phyloP scores from a whole-genome alignment of 2,888 invertebrate species.

The Furcula furcula region DNA sequence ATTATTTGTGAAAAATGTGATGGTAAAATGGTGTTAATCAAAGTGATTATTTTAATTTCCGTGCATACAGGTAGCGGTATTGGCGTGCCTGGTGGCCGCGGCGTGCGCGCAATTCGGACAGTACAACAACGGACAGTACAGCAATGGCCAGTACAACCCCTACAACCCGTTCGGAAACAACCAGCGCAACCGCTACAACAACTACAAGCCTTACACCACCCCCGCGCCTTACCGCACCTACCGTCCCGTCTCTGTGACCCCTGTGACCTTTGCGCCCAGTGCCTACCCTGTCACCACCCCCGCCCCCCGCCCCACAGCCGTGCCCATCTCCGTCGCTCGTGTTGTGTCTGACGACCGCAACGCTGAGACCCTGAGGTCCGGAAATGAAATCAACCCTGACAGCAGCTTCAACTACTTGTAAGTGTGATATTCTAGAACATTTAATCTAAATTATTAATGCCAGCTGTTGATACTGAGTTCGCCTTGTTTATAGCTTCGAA shows the following conservation, averaged over 20 bases:
- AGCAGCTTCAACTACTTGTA: constrained; percentile 80
- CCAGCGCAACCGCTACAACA: constrained; percentile 11
- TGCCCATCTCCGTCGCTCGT: constrained; percentile 12
- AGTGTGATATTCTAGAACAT: constrained; percentile 34
- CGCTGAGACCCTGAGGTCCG: constrained; percentile 55
- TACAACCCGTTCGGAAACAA: constrained; percentile 15
- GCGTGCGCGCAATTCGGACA: constrained; percentile 41
- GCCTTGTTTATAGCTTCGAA: constrained; percentile 70
- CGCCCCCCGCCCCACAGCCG: constrained; percentile 4
- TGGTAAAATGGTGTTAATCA: constrained; percentile 4
- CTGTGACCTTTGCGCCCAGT: constrained; percentile 8
- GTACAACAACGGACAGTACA: constrained; percentile 6
- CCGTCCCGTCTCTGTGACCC: constrained; percentile 10
- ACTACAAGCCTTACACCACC: constrained; percentile 13
- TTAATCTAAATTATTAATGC: too few species aligned
- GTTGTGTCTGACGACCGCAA: constrained; percentile 32
- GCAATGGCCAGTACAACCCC: constrained; percentile 9
- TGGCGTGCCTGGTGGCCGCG: constrained; percentile 49
- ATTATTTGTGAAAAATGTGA: constrained; percentile 5
- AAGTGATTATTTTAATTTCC: constrained; percentile 11
- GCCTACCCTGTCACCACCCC: constrained; percentile 6
- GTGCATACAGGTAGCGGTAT: constrained; percentile 41
- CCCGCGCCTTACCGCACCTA: constrained; percentile 14
- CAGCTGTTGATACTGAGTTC: not conserved
- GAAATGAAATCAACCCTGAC: constrained; percentile 72